Percentiles rank a stretch among this genome's conserved stretches.
Evolutionary conservation across 2,797 vertebrate genomes (phyloP).

Genomic region (Agapornis canus): DNA sequence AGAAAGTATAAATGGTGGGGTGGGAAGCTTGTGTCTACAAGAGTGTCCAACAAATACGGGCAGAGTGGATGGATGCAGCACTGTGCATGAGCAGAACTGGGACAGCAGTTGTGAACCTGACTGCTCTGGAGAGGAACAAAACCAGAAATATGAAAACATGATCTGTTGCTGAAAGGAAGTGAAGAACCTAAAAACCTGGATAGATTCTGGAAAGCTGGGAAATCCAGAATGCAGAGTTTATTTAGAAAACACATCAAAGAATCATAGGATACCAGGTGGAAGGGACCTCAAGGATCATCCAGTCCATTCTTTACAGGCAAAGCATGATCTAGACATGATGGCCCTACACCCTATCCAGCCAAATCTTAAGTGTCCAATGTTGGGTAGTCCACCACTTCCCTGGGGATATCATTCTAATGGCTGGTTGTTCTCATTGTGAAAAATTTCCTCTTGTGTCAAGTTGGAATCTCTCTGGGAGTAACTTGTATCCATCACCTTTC

Average conservation of each 20-base stretch:
- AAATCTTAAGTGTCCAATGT: background rate
- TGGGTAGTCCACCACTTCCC: background rate
- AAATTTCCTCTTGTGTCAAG: background rate
- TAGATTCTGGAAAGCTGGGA: accelerated
- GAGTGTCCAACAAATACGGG: accelerated
- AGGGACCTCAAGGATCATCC: background rate
- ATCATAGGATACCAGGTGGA: background rate
- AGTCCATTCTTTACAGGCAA: background rate
- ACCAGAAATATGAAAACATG: background rate
- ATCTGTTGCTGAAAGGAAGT: background rate
- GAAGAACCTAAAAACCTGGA: background rate
- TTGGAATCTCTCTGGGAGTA: background rate
- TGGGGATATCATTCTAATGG: background rate
- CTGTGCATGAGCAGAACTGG: background rate
- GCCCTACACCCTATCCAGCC: background rate
- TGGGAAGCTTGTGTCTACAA: background rate
- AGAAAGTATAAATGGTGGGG: background rate
- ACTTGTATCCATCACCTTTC: background rate
- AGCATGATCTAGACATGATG: background rate
- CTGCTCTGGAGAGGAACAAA: background rate
- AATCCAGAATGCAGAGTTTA: background rate
- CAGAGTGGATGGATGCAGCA: background rate
- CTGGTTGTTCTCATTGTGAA: background rate
- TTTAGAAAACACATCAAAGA: background rate
- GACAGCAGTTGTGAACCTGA: background rate